A percentile compares a stretch with the other conserved stretches of the same genome.
These are phyloP conservation scores for Phaedon cochleariae DNA, from an alignment of 2,888 invertebrate species.

Conservation along the genomic window DNA sequence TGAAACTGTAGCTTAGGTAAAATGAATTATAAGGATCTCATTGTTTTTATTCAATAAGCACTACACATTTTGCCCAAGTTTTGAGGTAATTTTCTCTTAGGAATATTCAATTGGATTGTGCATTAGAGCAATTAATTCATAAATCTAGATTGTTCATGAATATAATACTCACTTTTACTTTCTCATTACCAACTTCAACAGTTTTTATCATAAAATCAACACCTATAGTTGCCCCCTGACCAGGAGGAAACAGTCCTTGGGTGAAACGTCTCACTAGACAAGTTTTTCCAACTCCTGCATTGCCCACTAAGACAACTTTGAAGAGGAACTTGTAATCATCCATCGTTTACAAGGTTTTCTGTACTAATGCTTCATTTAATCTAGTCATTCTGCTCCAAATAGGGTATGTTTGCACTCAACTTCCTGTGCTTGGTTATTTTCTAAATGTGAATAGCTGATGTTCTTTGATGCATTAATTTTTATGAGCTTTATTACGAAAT, in stretches of 20 bases:
- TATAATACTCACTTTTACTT: constrained; percentile 79
- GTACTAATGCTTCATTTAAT: not conserved
- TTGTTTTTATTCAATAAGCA: too few species aligned
- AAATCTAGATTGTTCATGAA: not conserved
- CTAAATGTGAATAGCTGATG: not conserved
- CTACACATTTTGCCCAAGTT: too few species aligned
- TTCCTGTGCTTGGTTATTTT: constrained; percentile 22
- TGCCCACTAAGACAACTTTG: constrained; percentile 98
- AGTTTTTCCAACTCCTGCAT: constrained; percentile 98
- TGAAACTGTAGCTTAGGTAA: too few species aligned
- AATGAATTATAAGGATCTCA: too few species aligned
- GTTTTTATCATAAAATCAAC: constrained; percentile 99
- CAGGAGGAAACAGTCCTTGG: constrained; percentile 97
- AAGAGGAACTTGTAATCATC: constrained; percentile 99
- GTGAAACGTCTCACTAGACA: constrained; percentile 96
- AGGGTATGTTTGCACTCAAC: constrained; percentile 5
- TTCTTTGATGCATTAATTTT: not conserved
- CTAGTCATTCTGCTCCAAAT: not conserved
- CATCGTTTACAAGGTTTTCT: constrained; percentile 65
- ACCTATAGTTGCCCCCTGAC: constrained; percentile 98
- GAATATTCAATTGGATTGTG: too few species aligned
- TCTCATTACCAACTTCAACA: constrained; percentile 94
- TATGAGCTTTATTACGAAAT: not conserved
- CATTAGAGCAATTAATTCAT: too few species aligned
- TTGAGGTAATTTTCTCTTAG: too few species aligned